A percentile compares a stretch with the other conserved stretches of the same genome.
Evolutionary conservation across 2,113 vertebrate species (phyloP).

Genomic region (Eonycteris spelaea): DNA sequence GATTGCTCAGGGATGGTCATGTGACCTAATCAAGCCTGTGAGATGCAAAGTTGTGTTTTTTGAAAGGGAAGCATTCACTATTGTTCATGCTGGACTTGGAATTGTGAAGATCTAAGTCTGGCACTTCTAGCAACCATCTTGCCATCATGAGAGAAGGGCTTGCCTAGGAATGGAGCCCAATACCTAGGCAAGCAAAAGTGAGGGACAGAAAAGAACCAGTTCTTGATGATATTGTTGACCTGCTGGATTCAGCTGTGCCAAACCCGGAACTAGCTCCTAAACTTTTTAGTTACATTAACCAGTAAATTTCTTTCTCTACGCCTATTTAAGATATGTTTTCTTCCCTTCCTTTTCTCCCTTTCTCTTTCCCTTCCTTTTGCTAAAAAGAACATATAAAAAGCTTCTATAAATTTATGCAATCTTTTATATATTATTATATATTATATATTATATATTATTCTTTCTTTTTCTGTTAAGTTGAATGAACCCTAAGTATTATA

Average conservation of each 20-base stretch:
- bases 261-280: not conserved
- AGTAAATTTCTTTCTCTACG: not conserved
- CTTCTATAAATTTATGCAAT: not conserved
- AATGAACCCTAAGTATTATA: not conserved
- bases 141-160: not conserved
- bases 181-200: not conserved
- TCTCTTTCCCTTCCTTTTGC: not conserved
- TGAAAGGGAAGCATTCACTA: not conserved
- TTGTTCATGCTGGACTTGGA: not conserved
- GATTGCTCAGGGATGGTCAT: not conserved
- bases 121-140: not conserved
- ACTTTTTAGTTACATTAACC: not conserved
- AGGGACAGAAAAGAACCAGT: not conserved
- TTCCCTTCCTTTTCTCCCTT: not conserved
- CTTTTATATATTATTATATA: not conserved
- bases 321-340: not conserved
- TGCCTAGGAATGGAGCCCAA: not conserved
- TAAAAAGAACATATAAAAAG: not conserved
- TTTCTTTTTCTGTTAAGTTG: not conserved
- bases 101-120: not conserved
- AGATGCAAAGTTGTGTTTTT: not conserved
- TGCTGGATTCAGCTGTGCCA: not conserved
- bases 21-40: not conserved
- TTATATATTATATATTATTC: not conserved
- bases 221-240: not conserved